Base-by-base conservation (phyloP, 2,888 invertebrate species). In the Taphrorychus bicolor region DNA sequence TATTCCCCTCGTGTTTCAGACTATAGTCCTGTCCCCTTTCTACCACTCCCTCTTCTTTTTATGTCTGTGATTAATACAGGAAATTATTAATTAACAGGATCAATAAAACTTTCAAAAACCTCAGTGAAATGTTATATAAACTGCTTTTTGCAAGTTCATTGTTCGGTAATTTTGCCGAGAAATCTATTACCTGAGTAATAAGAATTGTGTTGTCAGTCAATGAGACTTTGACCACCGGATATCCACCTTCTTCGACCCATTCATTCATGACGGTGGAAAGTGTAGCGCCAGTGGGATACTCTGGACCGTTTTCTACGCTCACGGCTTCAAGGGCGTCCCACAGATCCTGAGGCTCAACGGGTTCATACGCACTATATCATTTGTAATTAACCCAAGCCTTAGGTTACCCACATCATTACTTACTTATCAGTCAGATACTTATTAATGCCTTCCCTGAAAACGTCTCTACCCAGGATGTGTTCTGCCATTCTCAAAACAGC, bases 401-500 rank as follows among this genome's bases (percentile, higher is more conserved):
- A n/a, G n/a, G n/a, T n/a, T n/a, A n/a, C n/a, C n/a, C n/a, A n/a
- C n/a, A n/a, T n/a, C n/a, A n/a, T n/a, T n/a, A n/a, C n/a, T n/a
- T 67, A 71, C 69, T 61, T 19, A 24, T 58, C 45, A 1, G 14
- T 7, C 14, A 71, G 19, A 41, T 71, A 71, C 18, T 52, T 61
- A 4, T 60, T 54, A 2, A 71, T 42, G 17, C 69, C 71, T 9
- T 4, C 7, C 52, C 14, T 49, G 21, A 64, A 71, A 17, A 7
- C 3, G 1, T 67, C 60, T 19, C 24, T 22, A 4, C 64, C 61
- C 45, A 71, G 5, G 42, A 70, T 40, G 17, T 71, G 64, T 18
- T 59, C 49, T 3, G 66, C 59, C 71, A 71, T 69, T 9, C 69
- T 60, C 23, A 71, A 17, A 5, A 71, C 58, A 41, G 63, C 60